phyloP scores from a whole-genome alignment of 2,888 invertebrate species.

The Acleris holmiana region DNA sequence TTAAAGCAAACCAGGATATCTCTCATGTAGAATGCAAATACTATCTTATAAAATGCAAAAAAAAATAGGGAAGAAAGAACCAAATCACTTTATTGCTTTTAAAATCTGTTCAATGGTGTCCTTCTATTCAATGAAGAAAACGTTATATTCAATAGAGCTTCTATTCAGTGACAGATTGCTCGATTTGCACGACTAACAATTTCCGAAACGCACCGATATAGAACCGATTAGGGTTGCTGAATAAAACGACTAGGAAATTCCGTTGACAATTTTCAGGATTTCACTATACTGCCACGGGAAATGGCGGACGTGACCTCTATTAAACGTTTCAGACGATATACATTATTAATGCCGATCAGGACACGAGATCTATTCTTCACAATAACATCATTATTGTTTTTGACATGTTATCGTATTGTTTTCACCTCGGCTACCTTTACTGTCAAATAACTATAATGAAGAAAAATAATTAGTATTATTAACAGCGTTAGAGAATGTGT shows the following conservation, averaged over 20 bases:
- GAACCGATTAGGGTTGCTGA: slow-evolving; percentile 5
- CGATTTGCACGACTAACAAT: neutral
- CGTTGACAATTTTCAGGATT: neutral
- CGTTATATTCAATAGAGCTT: neutral
- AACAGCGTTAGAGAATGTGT: too few species aligned
- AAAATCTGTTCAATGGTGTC: too few species aligned
- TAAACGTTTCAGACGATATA: neutral
- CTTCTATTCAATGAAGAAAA: neutral
- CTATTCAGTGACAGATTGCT: neutral
- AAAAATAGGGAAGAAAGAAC: too few species aligned
- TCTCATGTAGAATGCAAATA: too few species aligned
- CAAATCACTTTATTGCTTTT: too few species aligned
- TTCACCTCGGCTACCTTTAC: too few species aligned
- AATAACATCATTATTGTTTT: too few species aligned
- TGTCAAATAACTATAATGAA: too few species aligned
- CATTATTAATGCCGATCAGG: neutral
- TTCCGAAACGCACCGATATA: slow-evolving; percentile 1
- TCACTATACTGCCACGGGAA: neutral
- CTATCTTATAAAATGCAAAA: neutral
- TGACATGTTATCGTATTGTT: too few species aligned
- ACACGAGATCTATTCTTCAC: neutral
- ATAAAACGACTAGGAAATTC: neutral
- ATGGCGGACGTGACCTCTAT: neutral
- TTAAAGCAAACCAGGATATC: too few species aligned
- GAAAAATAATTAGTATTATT: too few species aligned